phyloP scores from a whole-genome alignment of 2,888 invertebrate species.

The Orchesellides sinensis region DNA sequence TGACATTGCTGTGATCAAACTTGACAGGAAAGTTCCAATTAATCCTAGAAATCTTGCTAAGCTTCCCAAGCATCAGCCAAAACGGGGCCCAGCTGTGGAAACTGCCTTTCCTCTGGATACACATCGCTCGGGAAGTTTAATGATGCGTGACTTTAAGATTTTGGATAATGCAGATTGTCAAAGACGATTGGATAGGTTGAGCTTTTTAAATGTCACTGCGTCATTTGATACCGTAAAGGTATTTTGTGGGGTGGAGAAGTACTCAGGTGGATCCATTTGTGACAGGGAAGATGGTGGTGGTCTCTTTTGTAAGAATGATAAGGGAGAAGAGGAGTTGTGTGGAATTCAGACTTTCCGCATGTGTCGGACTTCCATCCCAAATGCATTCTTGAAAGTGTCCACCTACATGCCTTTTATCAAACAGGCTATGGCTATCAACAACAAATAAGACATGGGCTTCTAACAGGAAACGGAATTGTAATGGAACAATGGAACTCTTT shows the following conservation, averaged over 20 bases:
- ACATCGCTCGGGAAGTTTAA: background rate
- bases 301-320: conserved; percentile 19
- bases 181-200: conserved; percentile 11
- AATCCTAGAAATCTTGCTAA: background rate
- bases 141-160: conserved; percentile 12
- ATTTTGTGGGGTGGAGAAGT: conserved; percentile 45
- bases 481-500: no score
- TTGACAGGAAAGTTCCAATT: background rate
- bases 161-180: conserved; percentile 21
- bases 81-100: background rate
- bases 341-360: conserved; percentile 40
- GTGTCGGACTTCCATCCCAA: conserved; percentile 33
- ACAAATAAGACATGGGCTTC: no score
- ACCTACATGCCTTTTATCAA: background rate
- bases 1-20: conserved; percentile 36
- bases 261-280: conserved; percentile 33
- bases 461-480: no score
- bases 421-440: background rate
- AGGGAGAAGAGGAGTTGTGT: conserved; percentile 31
- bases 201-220: background rate
- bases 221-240: conserved; percentile 19
- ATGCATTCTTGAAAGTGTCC: conserved; percentile 20
- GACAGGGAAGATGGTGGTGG: conserved; percentile 50
- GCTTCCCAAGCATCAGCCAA: background rate
- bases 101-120: conserved; percentile 12